phyloP scores from a whole-genome alignment of 2,113 vertebrate species.

The Gallinago paraguaiae region DNA sequence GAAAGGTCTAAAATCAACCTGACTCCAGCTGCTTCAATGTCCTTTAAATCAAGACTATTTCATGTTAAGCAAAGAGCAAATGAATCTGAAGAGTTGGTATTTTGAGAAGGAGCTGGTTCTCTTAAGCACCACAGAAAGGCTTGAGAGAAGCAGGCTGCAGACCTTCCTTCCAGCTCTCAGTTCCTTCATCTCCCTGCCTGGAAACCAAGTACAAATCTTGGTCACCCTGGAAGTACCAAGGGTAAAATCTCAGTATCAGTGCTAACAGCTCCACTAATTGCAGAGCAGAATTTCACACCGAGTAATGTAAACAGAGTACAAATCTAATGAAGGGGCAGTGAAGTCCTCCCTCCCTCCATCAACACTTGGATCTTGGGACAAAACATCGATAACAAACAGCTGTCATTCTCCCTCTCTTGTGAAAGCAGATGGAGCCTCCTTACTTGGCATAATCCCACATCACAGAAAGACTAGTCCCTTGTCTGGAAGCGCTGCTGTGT shows the following conservation, averaged over 20 bases:
- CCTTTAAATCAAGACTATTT: constrained; percentile 48
- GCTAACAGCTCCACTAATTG: neutral
- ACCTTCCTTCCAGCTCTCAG: neutral
- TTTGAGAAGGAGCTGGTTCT: constrained; percentile 4
- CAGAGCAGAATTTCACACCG: neutral
- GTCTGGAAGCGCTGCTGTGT: neutral
- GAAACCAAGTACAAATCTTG: neutral
- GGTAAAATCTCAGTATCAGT: neutral
- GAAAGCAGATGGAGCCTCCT: neutral
- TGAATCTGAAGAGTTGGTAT: constrained; percentile 21
- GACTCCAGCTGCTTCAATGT: constrained; percentile 49
- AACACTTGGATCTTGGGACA: neutral
- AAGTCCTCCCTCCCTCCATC: neutral
- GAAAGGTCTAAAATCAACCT: constrained; percentile 46
- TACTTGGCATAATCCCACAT: neutral
- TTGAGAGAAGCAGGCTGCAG: neutral
- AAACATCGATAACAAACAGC: neutral
- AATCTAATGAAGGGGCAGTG: neutral
- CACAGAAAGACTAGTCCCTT: neutral
- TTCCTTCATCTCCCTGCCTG: neutral
- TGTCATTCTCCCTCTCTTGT: neutral
- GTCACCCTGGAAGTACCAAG: neutral
- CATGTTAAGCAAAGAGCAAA: constrained; percentile 5
- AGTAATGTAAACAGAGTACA: neutral
- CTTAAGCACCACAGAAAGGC: neutral